Conservation (phyloP, 1,140 invertebrate genomes). For the Dinoponera quadriceps region DNA sequence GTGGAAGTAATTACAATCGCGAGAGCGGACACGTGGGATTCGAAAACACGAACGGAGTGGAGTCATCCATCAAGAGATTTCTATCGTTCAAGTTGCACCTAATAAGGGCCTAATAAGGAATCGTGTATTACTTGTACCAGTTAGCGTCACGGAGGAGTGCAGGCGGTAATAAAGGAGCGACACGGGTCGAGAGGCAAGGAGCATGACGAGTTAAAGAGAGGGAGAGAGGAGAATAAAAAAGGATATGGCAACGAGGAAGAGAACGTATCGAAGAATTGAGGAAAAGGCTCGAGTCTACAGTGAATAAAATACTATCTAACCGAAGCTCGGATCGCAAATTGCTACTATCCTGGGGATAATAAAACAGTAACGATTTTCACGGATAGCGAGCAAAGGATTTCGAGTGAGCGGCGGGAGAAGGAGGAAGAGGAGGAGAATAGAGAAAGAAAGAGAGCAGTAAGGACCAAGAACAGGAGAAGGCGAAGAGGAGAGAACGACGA, state of each 20-base stretch:
- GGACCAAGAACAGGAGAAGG: background rate
- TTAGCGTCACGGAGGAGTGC: conserved; percentile 8
- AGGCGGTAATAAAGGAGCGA: conserved; percentile 14
- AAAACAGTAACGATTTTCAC: conserved; percentile 53
- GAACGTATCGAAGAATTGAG: conserved; percentile 28
- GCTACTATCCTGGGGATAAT: conserved; percentile 54
- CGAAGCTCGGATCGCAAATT: conserved; percentile 52
- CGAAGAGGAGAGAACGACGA: conserved; percentile 39
- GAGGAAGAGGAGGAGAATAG: conserved; percentile 4
- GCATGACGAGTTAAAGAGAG: conserved; percentile 29
- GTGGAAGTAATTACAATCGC: conserved; percentile 1
- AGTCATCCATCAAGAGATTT: conserved; percentile 8
- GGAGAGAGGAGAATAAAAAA: conserved; percentile 34
- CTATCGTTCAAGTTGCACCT: background rate
- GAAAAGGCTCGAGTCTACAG: too few species aligned
- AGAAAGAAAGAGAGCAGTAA: conserved; percentile 34
- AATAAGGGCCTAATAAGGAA: conserved; percentile 22
- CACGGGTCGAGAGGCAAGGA: background rate
- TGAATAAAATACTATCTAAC: conserved; percentile 15
- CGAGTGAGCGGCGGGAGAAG: conserved; percentile 41
- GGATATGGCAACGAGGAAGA: conserved; percentile 20
- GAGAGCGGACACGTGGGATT: background rate
- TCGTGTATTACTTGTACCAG: background rate
- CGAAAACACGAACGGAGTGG: background rate
- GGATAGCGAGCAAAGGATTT: conserved; percentile 36